These are phyloP conservation scores for Gymnosoma rotundatum DNA, from an alignment of 2,888 invertebrate species.

Conservation along the genomic window DNA sequence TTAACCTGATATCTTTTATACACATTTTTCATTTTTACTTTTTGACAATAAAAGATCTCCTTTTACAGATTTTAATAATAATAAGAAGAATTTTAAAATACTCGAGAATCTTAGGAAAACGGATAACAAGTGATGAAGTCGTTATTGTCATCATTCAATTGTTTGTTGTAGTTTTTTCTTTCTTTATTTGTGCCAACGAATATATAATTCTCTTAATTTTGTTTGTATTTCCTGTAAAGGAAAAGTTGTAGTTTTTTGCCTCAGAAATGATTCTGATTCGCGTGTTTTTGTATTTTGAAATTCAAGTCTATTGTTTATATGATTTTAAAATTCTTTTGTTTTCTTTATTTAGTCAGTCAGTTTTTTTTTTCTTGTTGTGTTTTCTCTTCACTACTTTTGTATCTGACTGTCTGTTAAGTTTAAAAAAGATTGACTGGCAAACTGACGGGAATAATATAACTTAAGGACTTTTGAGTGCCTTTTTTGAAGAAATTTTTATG, in stretches of 20 bases:
- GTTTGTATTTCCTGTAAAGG: conserved; percentile 15
- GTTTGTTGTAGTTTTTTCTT: background rate
- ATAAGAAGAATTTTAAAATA: conserved; percentile 39
- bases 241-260: conserved; percentile 1
- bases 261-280: conserved; percentile 38
- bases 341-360: background rate
- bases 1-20: conserved; percentile 77
- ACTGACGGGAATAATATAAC: conserved; percentile 75
- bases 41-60: conserved; percentile 69
- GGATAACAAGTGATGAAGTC: conserved; percentile 81
- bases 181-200: conserved; percentile 65
- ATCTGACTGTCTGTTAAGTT: conserved; percentile 8
- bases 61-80: conserved; percentile 52
- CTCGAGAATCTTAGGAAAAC: conserved; percentile 38
- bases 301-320: conserved; percentile 46
- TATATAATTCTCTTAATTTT: conserved; percentile 52
- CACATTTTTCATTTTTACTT: background rate
- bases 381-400: conserved; percentile 8
- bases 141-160: conserved; percentile 75
- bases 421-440: conserved; percentile 44
- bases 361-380: conserved; percentile 10
- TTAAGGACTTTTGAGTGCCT: conserved; percentile 81
- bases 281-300: conserved; percentile 41
- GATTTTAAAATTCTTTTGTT: conserved; percentile 30
- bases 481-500: conserved; percentile 73